Evolutionary conservation across 2,113 vertebrate species (phyloP), one percentile per base, ranked within the genome.

Genomic region (Beaufortia kweichowensis): DNA sequence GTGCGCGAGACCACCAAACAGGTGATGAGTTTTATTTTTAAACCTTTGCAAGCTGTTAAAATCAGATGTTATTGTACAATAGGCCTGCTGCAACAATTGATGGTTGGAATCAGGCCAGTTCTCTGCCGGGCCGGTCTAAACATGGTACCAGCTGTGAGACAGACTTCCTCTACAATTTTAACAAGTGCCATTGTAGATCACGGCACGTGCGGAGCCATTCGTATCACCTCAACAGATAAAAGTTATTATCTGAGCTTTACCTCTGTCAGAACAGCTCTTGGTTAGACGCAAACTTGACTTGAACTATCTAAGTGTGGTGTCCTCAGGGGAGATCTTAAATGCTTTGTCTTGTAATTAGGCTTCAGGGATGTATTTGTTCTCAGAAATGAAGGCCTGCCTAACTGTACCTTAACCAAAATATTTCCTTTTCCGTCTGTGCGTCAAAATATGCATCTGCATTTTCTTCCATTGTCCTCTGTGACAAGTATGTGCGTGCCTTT

Each of bases 281-380:
- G 53, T 59, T 33, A 31, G 21, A 23, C 23, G 55, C 24, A 62
- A 61, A 50, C 6, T 57, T 3, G 46, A 33, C 41, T 50, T 9
- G 59, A 31, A 73, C 59, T 76, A 81, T 84, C 87, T 82, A 19
- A 8, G n/a, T 3, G 19, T 2, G 1, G 11, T 86, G 75, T 82
- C 83, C 82, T 88, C 33, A 69, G 82, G 85, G 85, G 86, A 87
- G 74, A 83, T 28, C 83, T 83, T 87, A 88, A 89, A 87, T 83
- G 87, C 85, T 77, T 82, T 85, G 88, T 89, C 89, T 89, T 84
- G 84, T 88, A 89, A 90, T 83, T 87, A 85, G 87, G 83, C 33
- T 64, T 46, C 9, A 60, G 81, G 86, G 89, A 84, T 83, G 80
- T 85, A 84, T 91, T 89, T 87, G 86, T 89, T 48, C 85, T 89